Conservation (phyloP, 2,888 invertebrate species). For the Drosophila lutescens region DNA sequence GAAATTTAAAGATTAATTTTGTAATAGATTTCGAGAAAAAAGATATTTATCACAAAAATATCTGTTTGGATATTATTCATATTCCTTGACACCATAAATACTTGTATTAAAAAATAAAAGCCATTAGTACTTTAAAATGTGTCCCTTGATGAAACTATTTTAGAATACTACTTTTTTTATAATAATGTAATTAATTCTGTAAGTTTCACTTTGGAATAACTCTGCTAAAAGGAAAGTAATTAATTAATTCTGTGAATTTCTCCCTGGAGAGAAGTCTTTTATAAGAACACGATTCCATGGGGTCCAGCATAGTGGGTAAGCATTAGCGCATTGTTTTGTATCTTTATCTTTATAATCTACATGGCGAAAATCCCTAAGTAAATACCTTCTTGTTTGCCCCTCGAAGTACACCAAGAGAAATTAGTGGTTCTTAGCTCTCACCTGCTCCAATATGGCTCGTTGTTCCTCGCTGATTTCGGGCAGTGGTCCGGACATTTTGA, state of each 20-base stretch:
- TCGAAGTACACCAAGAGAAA: background rate
- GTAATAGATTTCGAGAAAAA: too few species aligned
- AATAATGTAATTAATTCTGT: background rate
- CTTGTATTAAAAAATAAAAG: too few species aligned
- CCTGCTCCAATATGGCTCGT: slow-evolving; percentile 66
- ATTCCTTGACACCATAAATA: too few species aligned
- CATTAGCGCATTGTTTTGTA: too few species aligned
- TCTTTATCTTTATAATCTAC: background rate
- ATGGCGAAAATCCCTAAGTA: background rate
- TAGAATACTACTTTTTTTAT: too few species aligned
- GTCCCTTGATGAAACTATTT: too few species aligned
- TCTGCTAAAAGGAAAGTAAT: too few species aligned
- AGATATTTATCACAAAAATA: too few species aligned
- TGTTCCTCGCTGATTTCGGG: slow-evolving; percentile 71
- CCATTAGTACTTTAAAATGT: too few species aligned
- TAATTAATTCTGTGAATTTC: background rate
- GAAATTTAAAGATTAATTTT: too few species aligned
- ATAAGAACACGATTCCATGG: background rate
- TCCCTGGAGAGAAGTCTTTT: background rate
- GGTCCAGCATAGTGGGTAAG: background rate
- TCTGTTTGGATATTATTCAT: too few species aligned
- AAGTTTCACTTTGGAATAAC: too few species aligned
- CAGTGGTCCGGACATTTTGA: slow-evolving; percentile 69
- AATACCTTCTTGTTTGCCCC: background rate
- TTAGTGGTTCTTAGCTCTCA: slow-evolving; percentile 37